These are phyloP conservation scores for Dufourea novaeangliae DNA, from an alignment of 1,140 invertebrate species.

Conservation along the genomic window DNA sequence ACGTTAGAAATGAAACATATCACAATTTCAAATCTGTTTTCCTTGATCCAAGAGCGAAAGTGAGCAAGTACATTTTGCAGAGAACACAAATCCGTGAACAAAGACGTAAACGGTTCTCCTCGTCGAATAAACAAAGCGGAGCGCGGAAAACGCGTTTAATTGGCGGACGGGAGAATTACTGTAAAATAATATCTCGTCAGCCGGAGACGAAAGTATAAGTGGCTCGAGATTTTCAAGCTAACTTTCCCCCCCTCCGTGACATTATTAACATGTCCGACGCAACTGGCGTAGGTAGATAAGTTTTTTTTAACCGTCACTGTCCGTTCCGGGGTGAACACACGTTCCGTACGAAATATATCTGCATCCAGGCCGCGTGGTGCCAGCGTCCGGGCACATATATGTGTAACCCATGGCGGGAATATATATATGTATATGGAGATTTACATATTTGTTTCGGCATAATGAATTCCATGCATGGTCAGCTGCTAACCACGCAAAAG, in stretches of 20 bases:
- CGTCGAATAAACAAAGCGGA: neutral
- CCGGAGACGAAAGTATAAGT: neutral
- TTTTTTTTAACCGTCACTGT: constrained; percentile 49
- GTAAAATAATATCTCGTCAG: constrained; percentile 3
- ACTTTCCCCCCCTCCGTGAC: too few species aligned
- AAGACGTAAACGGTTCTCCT: neutral
- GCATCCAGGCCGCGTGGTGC: constrained; percentile 5
- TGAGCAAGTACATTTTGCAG: too few species aligned
- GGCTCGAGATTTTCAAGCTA: constrained; percentile 16
- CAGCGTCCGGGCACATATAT: neutral
- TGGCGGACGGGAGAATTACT: neutral
- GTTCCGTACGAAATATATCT: constrained; percentile 39
- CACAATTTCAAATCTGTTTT: too few species aligned
- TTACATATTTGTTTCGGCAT: constrained; percentile 69
- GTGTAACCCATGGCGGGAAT: constrained; percentile 40
- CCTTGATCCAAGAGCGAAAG: too few species aligned
- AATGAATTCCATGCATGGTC: constrained; percentile 69
- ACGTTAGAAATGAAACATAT: too few species aligned
- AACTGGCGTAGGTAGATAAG: constrained; percentile 43
- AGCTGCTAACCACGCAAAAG: constrained; percentile 69
- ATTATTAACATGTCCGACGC: constrained; percentile 48
- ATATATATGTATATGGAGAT: constrained; percentile 65
- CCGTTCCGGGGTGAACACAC: constrained; percentile 20
- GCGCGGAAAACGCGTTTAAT: neutral
- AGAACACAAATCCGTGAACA: neutral